These are phyloP conservation scores for Ptychobarbus kaznakovi DNA, from an alignment of 2,797 vertebrate species.

Conservation along the genomic window DNA sequence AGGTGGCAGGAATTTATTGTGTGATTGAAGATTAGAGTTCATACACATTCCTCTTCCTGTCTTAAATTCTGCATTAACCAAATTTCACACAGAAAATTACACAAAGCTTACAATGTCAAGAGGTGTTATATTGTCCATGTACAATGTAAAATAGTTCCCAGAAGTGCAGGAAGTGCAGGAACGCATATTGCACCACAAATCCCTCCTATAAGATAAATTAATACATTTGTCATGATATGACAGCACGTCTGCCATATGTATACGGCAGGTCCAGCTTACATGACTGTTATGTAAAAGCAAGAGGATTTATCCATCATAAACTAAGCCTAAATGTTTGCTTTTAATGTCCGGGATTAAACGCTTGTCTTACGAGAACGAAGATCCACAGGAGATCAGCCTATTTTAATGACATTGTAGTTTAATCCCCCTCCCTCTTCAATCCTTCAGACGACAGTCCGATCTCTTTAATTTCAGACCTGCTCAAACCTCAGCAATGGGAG, in stretches of 20 bases:
- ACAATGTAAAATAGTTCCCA: background rate
- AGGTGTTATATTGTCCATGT: background rate
- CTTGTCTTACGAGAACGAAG: slow-evolving; percentile 71
- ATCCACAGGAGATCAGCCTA: slow-evolving; percentile 72
- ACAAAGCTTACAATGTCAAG: slow-evolving; percentile 24
- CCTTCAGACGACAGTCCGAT: slow-evolving; percentile 71
- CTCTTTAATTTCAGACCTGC: slow-evolving; percentile 40
- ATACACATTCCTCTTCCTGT: background rate
- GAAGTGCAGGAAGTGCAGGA: background rate
- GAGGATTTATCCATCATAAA: slow-evolving; percentile 59
- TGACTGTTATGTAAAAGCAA: slow-evolving; percentile 55
- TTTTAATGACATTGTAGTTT: slow-evolving; percentile 80
- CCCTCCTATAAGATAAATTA: background rate
- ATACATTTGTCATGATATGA: slow-evolving; percentile 13
- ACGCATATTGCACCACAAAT: slow-evolving; percentile 29
- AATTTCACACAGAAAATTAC: background rate
- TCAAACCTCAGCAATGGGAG: slow-evolving; percentile 26
- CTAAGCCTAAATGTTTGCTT: slow-evolving; percentile 77
- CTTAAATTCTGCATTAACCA: background rate
- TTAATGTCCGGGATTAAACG: slow-evolving; percentile 78
- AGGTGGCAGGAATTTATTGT: background rate
- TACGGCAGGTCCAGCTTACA: slow-evolving; percentile 8
- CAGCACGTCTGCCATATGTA: slow-evolving; percentile 1
- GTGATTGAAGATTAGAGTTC: background rate
- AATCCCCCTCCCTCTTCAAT: slow-evolving; percentile 75